Conservation (phyloP, 2,113 vertebrate genomes). For the Rhabdomys dilectus region DNA sequence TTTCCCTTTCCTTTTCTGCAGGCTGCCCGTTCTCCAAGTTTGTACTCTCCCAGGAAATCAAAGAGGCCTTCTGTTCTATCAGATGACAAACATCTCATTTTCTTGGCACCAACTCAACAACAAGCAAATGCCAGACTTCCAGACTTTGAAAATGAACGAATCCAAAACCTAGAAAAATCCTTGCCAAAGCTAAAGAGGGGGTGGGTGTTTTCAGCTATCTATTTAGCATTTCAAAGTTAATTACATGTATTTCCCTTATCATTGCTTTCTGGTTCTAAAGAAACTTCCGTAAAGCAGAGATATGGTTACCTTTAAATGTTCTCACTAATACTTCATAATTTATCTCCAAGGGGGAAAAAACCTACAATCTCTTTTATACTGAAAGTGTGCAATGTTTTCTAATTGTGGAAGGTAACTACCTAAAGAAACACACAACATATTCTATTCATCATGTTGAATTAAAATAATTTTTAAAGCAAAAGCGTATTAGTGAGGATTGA, state of each 20-base stretch:
- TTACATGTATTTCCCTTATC: slow-evolving; percentile 24
- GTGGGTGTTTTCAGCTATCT: neutral
- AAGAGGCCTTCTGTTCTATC: slow-evolving; percentile 65
- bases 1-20: slow-evolving; percentile 26
- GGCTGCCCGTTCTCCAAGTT: slow-evolving; percentile 30
- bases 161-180: slow-evolving; percentile 46
- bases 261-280: slow-evolving; percentile 37
- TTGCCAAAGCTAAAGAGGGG: neutral
- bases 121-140: slow-evolving; percentile 40
- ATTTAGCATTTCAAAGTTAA: slow-evolving; percentile 34
- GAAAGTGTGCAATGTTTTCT: slow-evolving; percentile 32
- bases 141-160: slow-evolving; percentile 51
- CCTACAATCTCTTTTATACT: slow-evolving; percentile 20
- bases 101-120: slow-evolving; percentile 56
- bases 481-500: slow-evolving; percentile 51
- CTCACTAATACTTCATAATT: slow-evolving; percentile 44
- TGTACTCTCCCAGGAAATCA: slow-evolving; percentile 67
- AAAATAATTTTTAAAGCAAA: slow-evolving; percentile 17
- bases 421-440: slow-evolving; percentile 21
- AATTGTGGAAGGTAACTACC: slow-evolving; percentile 36
- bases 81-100: slow-evolving; percentile 65
- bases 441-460: slow-evolving; percentile 66
- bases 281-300: neutral
- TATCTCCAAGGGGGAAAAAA: neutral
- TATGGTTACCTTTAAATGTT: slow-evolving; percentile 29